Conservation (phyloP, 2,888 invertebrate genomes). For the Dimorphilus gyrociliatus region DNA sequence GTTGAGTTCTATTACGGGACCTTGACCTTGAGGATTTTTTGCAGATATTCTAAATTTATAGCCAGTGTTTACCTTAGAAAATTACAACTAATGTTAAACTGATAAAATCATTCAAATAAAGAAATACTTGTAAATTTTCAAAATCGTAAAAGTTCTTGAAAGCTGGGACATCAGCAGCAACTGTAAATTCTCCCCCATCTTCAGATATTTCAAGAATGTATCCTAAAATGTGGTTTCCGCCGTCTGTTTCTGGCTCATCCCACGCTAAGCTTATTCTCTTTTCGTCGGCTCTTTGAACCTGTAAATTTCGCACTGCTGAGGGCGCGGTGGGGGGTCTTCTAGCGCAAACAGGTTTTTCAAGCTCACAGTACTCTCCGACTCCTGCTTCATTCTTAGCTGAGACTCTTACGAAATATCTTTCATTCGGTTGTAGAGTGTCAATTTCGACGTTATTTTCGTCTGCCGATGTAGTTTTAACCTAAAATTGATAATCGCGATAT, state of each 20-base stretch:
- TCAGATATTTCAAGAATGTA: constrained; percentile 58
- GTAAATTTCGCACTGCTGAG: constrained; percentile 40
- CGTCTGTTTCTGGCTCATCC: constrained; percentile 72
- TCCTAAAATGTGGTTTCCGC: constrained; percentile 68
- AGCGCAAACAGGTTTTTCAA: constrained; percentile 48
- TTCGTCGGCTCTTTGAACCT: constrained; percentile 51
- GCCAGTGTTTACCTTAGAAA: too few relatives aligned
- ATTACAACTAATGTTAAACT: too few relatives aligned
- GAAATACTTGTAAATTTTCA: too few relatives aligned
- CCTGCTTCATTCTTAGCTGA: constrained; percentile 71
- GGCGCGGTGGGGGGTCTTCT: constrained; percentile 9
- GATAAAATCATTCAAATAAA: too few relatives aligned
- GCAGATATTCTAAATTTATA: too few relatives aligned
- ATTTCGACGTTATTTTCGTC: constrained; percentile 2
- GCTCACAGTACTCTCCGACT: constrained; percentile 59
- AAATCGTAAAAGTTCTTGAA: too few relatives aligned
- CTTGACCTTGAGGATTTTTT: too few relatives aligned
- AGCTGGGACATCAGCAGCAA: too few relatives aligned
- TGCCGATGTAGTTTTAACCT: constrained; percentile 3
- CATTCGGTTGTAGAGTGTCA: constrained; percentile 1
- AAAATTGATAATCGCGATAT: constrained; percentile 2
- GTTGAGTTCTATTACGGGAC: too few relatives aligned
- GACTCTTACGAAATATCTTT: constrained; percentile 73
- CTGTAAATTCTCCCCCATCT: constrained; percentile 16
- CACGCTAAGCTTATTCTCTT: constrained; percentile 62